Evolutionary conservation across 2,888 invertebrate genomes (phyloP), one percentile per base, ranked within the genome.

Genomic region (Papilio gigon): DNA sequence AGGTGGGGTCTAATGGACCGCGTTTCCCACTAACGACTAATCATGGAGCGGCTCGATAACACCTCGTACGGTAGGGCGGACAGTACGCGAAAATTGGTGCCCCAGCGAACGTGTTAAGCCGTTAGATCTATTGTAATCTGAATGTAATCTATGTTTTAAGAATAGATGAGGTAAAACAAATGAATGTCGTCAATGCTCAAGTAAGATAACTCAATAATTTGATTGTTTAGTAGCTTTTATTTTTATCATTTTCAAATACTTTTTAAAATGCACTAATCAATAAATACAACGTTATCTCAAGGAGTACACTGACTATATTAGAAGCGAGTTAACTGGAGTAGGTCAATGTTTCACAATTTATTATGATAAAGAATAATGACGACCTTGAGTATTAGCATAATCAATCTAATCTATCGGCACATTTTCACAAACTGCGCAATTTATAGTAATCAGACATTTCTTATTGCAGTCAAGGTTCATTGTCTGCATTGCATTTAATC

Each of bases 321-420:
- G 22, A 53, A 27, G 9, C n/a, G 1, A 50, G 6, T 1, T 11
- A 63, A 50, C 63, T 50, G 47, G 63, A 59, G 59, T 58, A 58
- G 63, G 67, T 68, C 62, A 63, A 58, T 68, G 44, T 56, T 44
- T 42, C 20, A 58, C 25, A 67, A 68, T 25, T 17, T n/a, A 17
- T 27, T 35, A 56, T 27, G 63, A 58, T 68, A 68, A 62, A 22
- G n/a, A 42, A 44, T 62, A 65, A 47, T 35, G 59, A 12, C 25
- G 56, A 68, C 67, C 62, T 63, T 63, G 63, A 58, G 58, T 25
- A 62, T 68, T 42, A 30, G 27, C 42, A 44, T 53, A 59, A 33
- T 61, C 40, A 67, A 42, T 67, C 61, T 61, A 67, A 56, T 67
- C 67, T 61, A 53, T 60, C 25, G 60, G 44, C 27, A 66, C 47